These are phyloP conservation scores for Clinocottus analis DNA, from an alignment of 2,113 vertebrate species.

Conservation along the genomic window DNA sequence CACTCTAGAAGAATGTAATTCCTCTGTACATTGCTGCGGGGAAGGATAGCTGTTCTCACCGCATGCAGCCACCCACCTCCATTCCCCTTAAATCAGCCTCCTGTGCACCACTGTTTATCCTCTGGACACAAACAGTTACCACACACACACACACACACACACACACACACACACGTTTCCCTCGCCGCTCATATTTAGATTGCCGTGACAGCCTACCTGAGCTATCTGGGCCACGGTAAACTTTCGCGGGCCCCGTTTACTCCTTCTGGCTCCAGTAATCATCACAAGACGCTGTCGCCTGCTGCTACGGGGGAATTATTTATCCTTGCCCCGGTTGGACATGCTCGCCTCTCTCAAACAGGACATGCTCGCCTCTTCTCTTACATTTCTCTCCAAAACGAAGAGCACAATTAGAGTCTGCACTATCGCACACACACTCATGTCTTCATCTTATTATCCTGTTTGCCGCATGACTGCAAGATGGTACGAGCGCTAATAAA, in stretches of 20 bases:
- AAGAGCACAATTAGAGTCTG: constrained; percentile 40
- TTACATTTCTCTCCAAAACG: constrained; percentile 20
- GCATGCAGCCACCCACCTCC: constrained; percentile 54
- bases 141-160: constrained; percentile 33
- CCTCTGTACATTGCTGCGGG: neutral
- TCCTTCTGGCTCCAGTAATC: constrained; percentile 72
- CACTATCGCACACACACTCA: neutral
- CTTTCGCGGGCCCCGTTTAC: constrained; percentile 69
- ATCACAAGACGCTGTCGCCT: constrained; percentile 70
- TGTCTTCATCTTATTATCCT: constrained; percentile 30
- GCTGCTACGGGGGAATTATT: constrained; percentile 58
- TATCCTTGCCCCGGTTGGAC: constrained; percentile 52
- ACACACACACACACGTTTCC: constrained; percentile 44
- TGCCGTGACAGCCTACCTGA: constrained; percentile 72
- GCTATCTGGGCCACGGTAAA: constrained; percentile 75
- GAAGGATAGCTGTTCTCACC: constrained; percentile 22
- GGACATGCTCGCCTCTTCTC: constrained; percentile 39
- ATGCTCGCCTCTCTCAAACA: constrained; percentile 62
- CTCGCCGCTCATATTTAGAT: constrained; percentile 68
- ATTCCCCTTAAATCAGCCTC: constrained; percentile 58
- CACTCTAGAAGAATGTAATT: neutral
- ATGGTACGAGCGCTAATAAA: constrained; percentile 4
- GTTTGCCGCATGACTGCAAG: constrained; percentile 33
- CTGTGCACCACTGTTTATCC: constrained; percentile 69
- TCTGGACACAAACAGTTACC: constrained; percentile 63